Percentiles rank a stretch among this genome's conserved stretches.
phyloP scores from a whole-genome alignment of 2,888 invertebrate genomes.

The Portevinia maculata region DNA sequence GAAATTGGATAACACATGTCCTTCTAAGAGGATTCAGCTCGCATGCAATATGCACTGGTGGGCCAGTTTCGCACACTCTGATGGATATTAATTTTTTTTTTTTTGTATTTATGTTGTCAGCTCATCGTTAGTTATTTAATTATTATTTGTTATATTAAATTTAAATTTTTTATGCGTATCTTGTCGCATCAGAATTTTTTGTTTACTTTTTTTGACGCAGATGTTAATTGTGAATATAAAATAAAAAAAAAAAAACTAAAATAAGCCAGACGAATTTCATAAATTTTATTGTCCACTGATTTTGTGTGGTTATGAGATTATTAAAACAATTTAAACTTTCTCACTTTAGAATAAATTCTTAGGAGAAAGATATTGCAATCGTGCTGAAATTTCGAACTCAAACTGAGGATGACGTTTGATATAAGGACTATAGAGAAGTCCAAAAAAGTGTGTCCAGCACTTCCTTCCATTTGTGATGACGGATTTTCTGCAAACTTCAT shows the following conservation, averaged over 20 bases:
- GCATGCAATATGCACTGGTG: conserved; percentile 53
- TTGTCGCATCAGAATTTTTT: conserved; percentile 26
- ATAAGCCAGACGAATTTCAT: conserved; percentile 33
- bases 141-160: conserved; percentile 69
- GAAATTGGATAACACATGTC: conserved; percentile 50
- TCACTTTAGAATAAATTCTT: too few species aligned
- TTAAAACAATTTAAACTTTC: conserved; percentile 54
- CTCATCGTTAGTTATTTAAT: conserved; percentile 74
- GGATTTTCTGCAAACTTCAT: too few species aligned
- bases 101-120: conserved; percentile 59
- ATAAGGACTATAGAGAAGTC: too few species aligned
- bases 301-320: conserved; percentile 67
- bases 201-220: conserved; percentile 34
- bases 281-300: conserved; percentile 58
- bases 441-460: too few species aligned
- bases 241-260: conserved; percentile 17
- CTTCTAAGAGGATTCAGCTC: conserved; percentile 50
- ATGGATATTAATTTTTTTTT: conserved; percentile 61
- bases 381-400: too few species aligned
- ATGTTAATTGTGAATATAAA: conserved; percentile 46
- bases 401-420: too few species aligned
- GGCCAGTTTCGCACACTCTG: conserved; percentile 40
- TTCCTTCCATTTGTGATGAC: too few species aligned
- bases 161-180: conserved; percentile 18
- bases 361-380: too few species aligned